These are phyloP conservation scores for Masticophis lateralis DNA, from an alignment of 2,797 vertebrate genomes.

Conservation along the genomic window DNA sequence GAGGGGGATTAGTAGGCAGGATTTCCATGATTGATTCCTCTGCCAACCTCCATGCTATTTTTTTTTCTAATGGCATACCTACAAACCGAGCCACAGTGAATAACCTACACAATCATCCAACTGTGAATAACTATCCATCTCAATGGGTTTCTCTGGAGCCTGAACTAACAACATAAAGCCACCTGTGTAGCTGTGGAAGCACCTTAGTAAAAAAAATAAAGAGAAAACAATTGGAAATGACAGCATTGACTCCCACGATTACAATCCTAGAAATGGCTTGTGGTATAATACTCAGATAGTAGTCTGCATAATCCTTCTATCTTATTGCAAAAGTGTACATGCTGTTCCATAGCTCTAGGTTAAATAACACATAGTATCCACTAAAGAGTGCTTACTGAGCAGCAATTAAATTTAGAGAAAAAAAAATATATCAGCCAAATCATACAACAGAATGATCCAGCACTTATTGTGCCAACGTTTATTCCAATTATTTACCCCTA, in stretches of 20 bases:
- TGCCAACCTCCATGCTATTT: not conserved
- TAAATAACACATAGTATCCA: not conserved
- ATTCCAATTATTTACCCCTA: not conserved
- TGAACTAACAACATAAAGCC: not conserved
- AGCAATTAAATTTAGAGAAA: not conserved
- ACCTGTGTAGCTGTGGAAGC: not conserved
- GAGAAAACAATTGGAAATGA: not conserved
- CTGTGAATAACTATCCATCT: not conserved
- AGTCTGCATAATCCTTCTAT: not conserved
- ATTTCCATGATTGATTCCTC: not conserved
- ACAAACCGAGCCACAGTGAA: not conserved
- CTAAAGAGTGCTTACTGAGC: not conserved
- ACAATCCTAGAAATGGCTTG: not conserved
- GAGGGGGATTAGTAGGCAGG: not conserved
- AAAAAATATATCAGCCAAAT: not conserved
- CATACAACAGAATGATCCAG: not conserved
- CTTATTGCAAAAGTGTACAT: not conserved
- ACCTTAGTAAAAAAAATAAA: not conserved
- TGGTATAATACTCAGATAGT: not conserved
- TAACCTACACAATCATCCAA: not conserved
- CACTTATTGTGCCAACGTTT: not conserved
- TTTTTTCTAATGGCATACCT: not conserved
- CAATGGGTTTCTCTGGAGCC: not conserved
- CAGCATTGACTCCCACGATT: not conserved
- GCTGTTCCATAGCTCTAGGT: not conserved